Evolutionary conservation across 35 echinoderm and acorn worm species (phyloP).

Genomic region (Chiridota heheva): DNA sequence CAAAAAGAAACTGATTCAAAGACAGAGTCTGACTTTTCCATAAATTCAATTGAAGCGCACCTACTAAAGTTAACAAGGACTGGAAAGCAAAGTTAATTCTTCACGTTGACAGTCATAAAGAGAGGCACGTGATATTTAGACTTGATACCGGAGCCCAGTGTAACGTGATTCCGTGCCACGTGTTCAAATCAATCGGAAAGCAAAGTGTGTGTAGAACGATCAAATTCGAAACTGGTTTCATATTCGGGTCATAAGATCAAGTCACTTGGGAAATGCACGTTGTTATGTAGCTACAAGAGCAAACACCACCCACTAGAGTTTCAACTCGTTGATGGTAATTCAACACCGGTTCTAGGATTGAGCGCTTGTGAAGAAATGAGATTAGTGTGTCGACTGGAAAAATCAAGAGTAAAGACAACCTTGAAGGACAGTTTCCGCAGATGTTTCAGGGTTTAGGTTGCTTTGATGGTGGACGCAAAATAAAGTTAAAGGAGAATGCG

Average conservation of each 20-base stretch:
- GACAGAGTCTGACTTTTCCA: no score
- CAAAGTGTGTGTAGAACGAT: constrained; percentile 12
- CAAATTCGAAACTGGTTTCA: not conserved
- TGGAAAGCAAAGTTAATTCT: no score
- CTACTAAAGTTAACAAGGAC: no score
- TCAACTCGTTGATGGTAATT: not conserved
- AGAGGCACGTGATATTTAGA: constrained; percentile 8
- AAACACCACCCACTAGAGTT: constrained; percentile 14
- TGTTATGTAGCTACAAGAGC: constrained; percentile 11
- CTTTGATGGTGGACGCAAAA: no score
- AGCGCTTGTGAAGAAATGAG: not conserved
- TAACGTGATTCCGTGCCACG: not conserved
- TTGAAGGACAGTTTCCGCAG: no score
- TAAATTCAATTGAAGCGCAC: no score
- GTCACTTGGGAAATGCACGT: not conserved
- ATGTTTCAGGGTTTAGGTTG: no score
- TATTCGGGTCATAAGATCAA: not conserved
- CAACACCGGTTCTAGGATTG: constrained; percentile 10
- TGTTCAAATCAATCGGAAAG: not conserved
- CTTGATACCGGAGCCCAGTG: constrained; percentile 41
- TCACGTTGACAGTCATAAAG: no score
- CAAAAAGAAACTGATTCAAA: no score
- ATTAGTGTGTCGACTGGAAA: not conserved
- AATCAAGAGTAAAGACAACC: no score
- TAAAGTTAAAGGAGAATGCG: not conserved